Base-by-base conservation (phyloP, 37 sponge, comb jelly and placozoan genomes). In the Crambe crambe region DNA sequence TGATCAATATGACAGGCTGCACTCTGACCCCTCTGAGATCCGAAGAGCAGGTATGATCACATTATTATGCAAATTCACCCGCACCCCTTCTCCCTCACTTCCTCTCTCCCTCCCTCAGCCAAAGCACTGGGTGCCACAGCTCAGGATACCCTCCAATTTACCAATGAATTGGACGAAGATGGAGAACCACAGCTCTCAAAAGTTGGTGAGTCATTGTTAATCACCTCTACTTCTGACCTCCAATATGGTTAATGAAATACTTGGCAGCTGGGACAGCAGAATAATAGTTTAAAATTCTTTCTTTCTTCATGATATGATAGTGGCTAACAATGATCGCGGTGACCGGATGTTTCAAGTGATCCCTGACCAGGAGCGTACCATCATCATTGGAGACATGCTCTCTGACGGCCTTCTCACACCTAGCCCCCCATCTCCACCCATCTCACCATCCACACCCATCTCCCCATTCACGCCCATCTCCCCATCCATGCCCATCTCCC, bases 151-250 rank as follows among this genome's bases (percentile, higher is more conserved):
- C 82, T 92, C 27, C 32, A 42, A n/a, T 79, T 82, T 22, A 56
- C 68, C 26, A 37, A 54, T 0, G 58, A 65, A 6, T n/a, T 25
- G 2, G 56, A 76, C 0, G n/a, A n/a, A n/a, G n/a, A n/a, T n/a
- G n/a, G n/a, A n/a, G 59, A 68, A 6, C 32, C 17, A 21, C 21
- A 36, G 20, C 73, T 87, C 8, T 57, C 60, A 1, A 68, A 74
- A 31, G 91, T 90, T 72, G 80, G 95, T 90, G 61, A 72, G 86
- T 80, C n/a, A n/a, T n/a, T n/a, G n/a, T n/a, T n/a, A n/a, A n/a
- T n/a, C n/a, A n/a, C n/a, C n/a, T n/a, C n/a, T n/a, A n/a, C n/a
- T n/a, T n/a, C n/a, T n/a, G n/a, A n/a, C n/a, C n/a, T n/a, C n/a
- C n/a, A n/a, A n/a, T n/a, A n/a, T n/a, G n/a, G n/a, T n/a, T n/a